Conservation (phyloP, 2,113 vertebrate genomes). For the Bambusicola thoracicus region DNA sequence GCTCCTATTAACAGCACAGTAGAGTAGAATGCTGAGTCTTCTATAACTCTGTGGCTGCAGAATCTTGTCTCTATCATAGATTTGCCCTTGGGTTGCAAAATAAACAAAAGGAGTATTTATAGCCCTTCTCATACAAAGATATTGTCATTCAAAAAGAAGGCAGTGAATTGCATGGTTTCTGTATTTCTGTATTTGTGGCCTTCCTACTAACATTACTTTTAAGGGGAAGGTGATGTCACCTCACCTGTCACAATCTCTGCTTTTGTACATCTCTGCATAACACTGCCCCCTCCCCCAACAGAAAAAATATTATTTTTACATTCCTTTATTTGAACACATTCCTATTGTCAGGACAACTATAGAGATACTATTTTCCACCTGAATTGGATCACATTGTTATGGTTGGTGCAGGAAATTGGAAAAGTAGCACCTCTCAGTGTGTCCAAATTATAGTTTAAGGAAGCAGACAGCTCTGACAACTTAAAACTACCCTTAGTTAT, state of each 20-base stretch:
- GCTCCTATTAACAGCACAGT: constrained; percentile 15
- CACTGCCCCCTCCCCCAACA: background rate
- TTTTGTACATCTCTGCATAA: background rate
- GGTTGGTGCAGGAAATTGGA: constrained; percentile 24
- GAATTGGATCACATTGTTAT: constrained; percentile 26
- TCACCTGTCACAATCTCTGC: constrained; percentile 3
- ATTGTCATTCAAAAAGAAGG: constrained; percentile 40
- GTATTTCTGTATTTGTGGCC: background rate
- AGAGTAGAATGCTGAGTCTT: constrained; percentile 35
- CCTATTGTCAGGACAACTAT: constrained; percentile 30
- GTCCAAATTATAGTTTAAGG: constrained; percentile 1
- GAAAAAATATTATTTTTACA: constrained; percentile 15
- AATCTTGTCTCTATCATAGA: constrained; percentile 36
- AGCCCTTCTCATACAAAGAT: constrained; percentile 19
- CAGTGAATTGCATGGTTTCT: background rate
- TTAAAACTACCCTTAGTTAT: background rate
- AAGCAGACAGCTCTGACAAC: background rate
- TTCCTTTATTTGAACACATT: constrained; percentile 24
- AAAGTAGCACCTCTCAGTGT: background rate
- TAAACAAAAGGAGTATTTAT: constrained; percentile 62
- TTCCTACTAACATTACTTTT: constrained; percentile 26
- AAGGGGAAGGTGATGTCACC: constrained; percentile 54
- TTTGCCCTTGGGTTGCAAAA: constrained; percentile 51
- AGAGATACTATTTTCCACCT: constrained; percentile 40
- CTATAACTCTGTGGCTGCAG: constrained; percentile 6